phyloP scores from a whole-genome alignment of 2,888 invertebrate species.

The Xestia sexstrigata region DNA sequence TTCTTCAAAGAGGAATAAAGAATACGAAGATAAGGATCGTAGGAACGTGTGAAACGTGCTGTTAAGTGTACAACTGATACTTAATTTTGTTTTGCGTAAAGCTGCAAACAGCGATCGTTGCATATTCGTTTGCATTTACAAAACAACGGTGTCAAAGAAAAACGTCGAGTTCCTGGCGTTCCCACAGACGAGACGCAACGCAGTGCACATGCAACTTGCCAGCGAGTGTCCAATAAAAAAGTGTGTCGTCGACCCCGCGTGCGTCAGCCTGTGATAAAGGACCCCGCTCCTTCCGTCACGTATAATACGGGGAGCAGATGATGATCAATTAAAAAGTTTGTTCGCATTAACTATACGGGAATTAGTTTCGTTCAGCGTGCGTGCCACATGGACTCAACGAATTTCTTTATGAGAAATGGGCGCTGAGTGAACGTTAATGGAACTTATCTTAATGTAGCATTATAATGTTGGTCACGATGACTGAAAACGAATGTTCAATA shows the following conservation, averaged over 20 bases:
- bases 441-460: slow-evolving; percentile 61
- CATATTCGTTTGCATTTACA: slow-evolving; percentile 74
- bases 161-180: slow-evolving; percentile 79
- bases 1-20: slow-evolving; percentile 64
- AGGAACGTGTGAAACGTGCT: slow-evolving; percentile 69
- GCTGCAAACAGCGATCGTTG: slow-evolving; percentile 68
- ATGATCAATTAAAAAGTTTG: slow-evolving; percentile 89
- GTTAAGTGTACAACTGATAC: slow-evolving; percentile 57
- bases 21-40: slow-evolving; percentile 66
- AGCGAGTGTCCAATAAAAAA: slow-evolving; percentile 84
- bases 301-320: slow-evolving; percentile 85
- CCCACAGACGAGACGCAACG: slow-evolving; percentile 83
- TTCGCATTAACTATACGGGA: slow-evolving; percentile 87
- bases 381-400: slow-evolving; percentile 86
- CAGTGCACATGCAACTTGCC: slow-evolving; percentile 73
- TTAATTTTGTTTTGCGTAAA: slow-evolving; percentile 65
- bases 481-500: slow-evolving; percentile 41
- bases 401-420: slow-evolving; percentile 78
- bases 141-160: slow-evolving; percentile 75
- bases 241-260: slow-evolving; percentile 87
- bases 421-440: slow-evolving; percentile 50
- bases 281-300: slow-evolving; percentile 81
- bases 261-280: slow-evolving; percentile 86
- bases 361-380: slow-evolving; percentile 80
- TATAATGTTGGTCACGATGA: slow-evolving; percentile 41